Base-by-base conservation (phyloP, 2,797 vertebrate genomes). In the Poecilia gillii region DNA sequence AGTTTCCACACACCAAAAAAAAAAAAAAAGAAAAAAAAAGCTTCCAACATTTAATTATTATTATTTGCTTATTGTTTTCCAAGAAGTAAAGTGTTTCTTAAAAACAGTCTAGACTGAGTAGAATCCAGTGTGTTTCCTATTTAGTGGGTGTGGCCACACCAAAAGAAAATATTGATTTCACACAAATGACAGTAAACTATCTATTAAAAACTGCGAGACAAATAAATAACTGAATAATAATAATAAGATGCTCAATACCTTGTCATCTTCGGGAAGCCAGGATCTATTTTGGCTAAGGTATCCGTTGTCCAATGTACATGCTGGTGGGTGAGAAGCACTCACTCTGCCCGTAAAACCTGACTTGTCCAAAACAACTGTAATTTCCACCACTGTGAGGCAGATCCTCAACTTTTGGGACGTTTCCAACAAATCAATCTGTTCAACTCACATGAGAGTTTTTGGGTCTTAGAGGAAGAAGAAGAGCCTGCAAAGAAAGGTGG, bases 241-340 rank as follows among this genome's bases (percentile, higher is more conserved):
- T 3, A 83, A 75, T 14, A 11, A 43, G 7, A 77, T 66, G 36
- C 68, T 45, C 36, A 84, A 49, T 93, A 96, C 95, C 95, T 96
- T 96, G 95, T 96, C 96, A 97, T 97, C 93, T 96, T 97, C 94
- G 95, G 91, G 90, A 95, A 95, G 94, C 93, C 94, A 92, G 82
- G 90, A 88, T 92, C 88, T 87, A 85, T 93, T 94, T 88, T 91
- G 90, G 94, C 95, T 96, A 95, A 76, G 90, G 94, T 95, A 93
- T 95, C 92, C 91, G 93, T 92, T 91, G 92, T 92, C 94, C 94
- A 90, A 82, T 93, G 95, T 92, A 94, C 97, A 97, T 97, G 93
- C 93, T 96, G 93, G 81, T 92, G 91, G 94, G 82, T 87, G 84
- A 93, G 92, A 94, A 93, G 92, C 89, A 89, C 86, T 83, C 89